Evolutionary conservation across 2,797 vertebrate species (phyloP), one percentile per base, ranked within the genome.

Genomic region (Etheostoma perlongum): DNA sequence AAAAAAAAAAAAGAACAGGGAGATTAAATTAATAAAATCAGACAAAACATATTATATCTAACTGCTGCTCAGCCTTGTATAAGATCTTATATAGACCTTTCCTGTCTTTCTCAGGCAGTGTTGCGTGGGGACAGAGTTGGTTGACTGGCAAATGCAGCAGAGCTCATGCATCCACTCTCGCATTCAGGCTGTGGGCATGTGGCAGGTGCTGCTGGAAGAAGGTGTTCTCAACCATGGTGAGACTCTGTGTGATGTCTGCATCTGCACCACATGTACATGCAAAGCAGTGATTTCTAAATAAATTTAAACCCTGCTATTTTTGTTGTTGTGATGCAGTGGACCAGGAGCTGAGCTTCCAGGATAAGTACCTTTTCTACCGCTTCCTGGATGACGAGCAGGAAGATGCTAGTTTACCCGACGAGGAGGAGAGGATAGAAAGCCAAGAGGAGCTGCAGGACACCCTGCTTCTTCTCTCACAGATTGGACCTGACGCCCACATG

Each of bases 311-410:
- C 25, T 3, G 44, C 51, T 74, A 30, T 67, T 30, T 58, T 49
- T 52, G 6, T 3, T 78, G 52, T 68, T 78, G 54, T 69, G 57
- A 59, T 40, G 18, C 92, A 99, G 98, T 98, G 95, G 98, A 99
- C 86, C 97, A 96, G 84, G 97, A 99, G 47, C 95, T 95, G 76
- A 92, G 95, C 90, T 99, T 99, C 93, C 98, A 99, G 94, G 98
- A 99, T 92, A 99, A 99, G 88, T 99, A 99, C 87, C 95, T 99
- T 67, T 99, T 99, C 93, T 99, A 99, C 89, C 98, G 98, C 72
- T 99, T 99, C 94, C 94, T 99, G 93, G 97, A 98, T 0, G 98
- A 99, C 16, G 98, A 99, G 81, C 88, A 80, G 4, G 98, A 98
- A 57, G 97, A 97, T 33, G 91, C 95, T 19, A 92, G 94, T 70